Conservation (phyloP, 1,140 invertebrate species). For the Uloborus diversus region DNA sequence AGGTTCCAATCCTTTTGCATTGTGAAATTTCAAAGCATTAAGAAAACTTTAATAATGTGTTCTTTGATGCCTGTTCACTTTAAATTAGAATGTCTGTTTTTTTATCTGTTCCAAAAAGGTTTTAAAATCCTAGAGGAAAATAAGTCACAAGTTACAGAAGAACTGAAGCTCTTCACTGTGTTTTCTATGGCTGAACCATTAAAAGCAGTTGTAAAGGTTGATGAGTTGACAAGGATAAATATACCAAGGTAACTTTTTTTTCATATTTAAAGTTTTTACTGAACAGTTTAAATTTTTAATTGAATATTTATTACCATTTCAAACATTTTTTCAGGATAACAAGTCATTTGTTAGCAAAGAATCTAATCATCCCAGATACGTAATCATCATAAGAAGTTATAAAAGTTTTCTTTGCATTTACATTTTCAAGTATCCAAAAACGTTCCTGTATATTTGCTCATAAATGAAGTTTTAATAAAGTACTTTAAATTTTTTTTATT, state of each 20-base stretch:
- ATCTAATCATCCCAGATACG: neutral
- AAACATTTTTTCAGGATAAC: constrained; percentile 5
- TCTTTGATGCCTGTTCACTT: neutral
- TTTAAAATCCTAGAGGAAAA: neutral
- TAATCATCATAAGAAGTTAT: too few relatives aligned
- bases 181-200: neutral
- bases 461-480: too few relatives aligned
- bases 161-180: neutral
- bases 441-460: too few relatives aligned
- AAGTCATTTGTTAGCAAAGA: neutral
- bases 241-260: neutral
- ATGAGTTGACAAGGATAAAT: neutral
- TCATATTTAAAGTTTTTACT: neutral
- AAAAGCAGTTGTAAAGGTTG: neutral
- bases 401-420: too few relatives aligned
- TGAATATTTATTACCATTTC: neutral
- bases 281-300: neutral
- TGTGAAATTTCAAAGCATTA: too few relatives aligned
- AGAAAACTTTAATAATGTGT: too few relatives aligned
- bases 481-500: too few relatives aligned
- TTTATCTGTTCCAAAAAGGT: neutral
- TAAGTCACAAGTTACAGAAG: neutral
- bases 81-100: neutral
- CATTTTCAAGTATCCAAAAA: too few relatives aligned
- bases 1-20: too few relatives aligned